These are phyloP conservation scores for Pongo pygmaeus DNA, from an alignment of 2,113 vertebrate species.

Conservation along the genomic window DNA sequence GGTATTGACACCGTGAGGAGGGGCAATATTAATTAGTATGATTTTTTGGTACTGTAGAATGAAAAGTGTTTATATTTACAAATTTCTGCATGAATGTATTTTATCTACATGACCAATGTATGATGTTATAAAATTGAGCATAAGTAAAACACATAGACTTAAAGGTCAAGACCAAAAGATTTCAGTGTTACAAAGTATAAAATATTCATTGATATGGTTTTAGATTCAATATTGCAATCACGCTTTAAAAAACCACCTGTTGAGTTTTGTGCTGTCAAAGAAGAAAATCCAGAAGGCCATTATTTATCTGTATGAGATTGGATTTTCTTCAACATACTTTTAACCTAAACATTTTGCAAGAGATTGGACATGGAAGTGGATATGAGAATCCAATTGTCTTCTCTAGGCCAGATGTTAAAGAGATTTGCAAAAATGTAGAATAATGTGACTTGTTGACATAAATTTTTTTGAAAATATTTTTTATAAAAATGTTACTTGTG, in stretches of 20 bases:
- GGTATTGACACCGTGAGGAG: background rate
- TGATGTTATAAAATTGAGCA: background rate
- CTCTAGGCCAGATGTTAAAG: background rate
- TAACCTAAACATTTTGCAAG: background rate
- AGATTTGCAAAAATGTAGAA: background rate
- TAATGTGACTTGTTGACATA: background rate
- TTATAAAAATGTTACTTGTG: background rate
- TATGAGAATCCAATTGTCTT: background rate
- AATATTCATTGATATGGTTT: background rate
- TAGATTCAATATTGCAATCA: background rate
- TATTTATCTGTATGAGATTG: background rate
- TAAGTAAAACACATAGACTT: background rate
- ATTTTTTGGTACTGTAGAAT: background rate
- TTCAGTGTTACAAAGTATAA: background rate
- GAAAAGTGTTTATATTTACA: background rate
- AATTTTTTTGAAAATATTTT: background rate
- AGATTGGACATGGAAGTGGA: background rate
- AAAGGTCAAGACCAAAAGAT: background rate
- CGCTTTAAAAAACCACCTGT: background rate
- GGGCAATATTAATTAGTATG: background rate
- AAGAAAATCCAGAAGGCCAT: background rate
- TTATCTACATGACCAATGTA: background rate
- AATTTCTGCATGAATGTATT: background rate
- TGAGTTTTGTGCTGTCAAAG: background rate
- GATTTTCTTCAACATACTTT: background rate